These are phyloP conservation scores for Diorhabda sublineata DNA, from an alignment of 1,140 invertebrate species.

Conservation along the genomic window DNA sequence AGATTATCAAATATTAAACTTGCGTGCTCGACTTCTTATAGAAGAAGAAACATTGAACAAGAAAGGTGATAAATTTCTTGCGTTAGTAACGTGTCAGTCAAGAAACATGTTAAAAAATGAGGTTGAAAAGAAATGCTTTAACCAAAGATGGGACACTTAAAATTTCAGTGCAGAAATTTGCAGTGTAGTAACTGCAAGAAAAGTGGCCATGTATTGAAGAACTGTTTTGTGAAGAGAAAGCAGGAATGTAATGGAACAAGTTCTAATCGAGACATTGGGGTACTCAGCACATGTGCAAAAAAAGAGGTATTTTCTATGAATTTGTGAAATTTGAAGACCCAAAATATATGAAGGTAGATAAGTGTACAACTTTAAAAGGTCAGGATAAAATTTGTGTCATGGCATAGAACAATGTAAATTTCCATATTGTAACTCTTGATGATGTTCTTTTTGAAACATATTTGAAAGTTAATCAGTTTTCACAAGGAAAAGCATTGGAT, in stretches of 20 bases:
- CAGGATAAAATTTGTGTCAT: not conserved
- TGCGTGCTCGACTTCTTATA: slow-evolving; percentile 37
- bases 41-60: slow-evolving; percentile 39
- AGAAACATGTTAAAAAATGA: not conserved
- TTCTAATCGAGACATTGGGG: too few species aligned
- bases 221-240: slow-evolving; percentile 5
- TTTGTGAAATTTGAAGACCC: not conserved
- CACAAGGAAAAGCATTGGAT: not conserved
- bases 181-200: slow-evolving; percentile 11
- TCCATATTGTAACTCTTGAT: not conserved
- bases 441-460: not conserved
- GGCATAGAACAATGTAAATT: not conserved
- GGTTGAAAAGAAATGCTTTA: not conserved
- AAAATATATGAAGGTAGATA: not conserved
- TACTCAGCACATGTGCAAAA: slow-evolving; percentile 1
- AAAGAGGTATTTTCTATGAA: not conserved
- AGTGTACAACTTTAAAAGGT: not conserved
- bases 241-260: not conserved
- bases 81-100: slow-evolving; percentile 6
- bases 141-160: slow-evolving; percentile 6
- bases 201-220: not conserved
- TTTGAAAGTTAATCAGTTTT: slow-evolving; percentile 6
- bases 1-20: slow-evolving; percentile 36
- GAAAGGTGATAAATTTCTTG: slow-evolving; percentile 19
- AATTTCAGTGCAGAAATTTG: not conserved